A percentile compares a stretch with the other conserved stretches of the same genome.
phyloP scores from a whole-genome alignment of 2,797 vertebrate genomes.

The Manis javanica region DNA sequence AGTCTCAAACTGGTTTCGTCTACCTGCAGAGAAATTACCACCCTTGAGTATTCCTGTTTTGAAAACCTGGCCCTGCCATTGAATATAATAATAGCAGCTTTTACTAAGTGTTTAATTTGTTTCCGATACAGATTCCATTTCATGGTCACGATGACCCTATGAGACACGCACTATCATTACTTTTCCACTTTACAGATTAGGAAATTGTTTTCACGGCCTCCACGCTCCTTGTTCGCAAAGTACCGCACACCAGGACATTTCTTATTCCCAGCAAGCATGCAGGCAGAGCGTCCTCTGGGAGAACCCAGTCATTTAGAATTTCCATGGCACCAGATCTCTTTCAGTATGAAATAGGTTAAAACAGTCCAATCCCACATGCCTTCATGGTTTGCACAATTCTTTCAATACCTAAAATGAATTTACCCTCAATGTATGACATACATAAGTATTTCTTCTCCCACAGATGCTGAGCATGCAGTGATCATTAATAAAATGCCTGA shows the following conservation, averaged over 20 bases:
- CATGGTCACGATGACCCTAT: neutral
- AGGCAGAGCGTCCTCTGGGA: neutral
- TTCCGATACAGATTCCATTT: neutral
- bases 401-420: neutral
- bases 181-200: neutral
- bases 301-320: neutral
- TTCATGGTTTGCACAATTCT: neutral
- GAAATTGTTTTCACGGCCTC: neutral
- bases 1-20: neutral
- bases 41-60: neutral
- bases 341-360: neutral
- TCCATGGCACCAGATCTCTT: neutral
- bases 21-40: neutral
- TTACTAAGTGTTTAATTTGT: neutral
- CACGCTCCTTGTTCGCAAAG: neutral
- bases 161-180: neutral
- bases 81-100: neutral
- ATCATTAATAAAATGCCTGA: neutral
- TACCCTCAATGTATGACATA: neutral
- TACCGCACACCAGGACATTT: neutral
- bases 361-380: neutral
- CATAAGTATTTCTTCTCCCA: neutral
- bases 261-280: neutral
- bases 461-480: neutral
- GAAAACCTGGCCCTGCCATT: neutral